Conservation (phyloP, 1,140 invertebrate genomes). For the Bombyx mandarina region DNA sequence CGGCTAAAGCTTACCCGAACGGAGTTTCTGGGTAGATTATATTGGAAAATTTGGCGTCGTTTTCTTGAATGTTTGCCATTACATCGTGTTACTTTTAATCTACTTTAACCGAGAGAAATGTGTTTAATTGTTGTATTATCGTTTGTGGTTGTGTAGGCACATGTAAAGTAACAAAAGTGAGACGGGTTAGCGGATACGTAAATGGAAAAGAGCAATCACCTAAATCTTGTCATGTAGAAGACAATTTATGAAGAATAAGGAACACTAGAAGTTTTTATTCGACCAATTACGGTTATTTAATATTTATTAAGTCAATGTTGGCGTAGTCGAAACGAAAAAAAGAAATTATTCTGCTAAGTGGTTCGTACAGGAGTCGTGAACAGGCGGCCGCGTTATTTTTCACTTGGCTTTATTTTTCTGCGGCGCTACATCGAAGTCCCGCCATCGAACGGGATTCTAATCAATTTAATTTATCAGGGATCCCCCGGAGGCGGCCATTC, state of each 20-base stretch:
- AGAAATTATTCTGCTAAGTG: conserved; percentile 15
- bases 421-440: conserved; percentile 51
- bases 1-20: conserved; percentile 51
- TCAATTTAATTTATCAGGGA: conserved; percentile 72
- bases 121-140: too few species aligned
- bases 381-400: conserved; percentile 56
- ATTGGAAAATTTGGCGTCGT: conserved; percentile 42
- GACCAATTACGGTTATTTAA: too few species aligned
- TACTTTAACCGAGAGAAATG: too few species aligned
- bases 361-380: conserved; percentile 30
- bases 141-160: too few species aligned
- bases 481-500: conserved; percentile 65
- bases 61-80: conserved; percentile 36
- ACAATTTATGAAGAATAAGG: too few species aligned
- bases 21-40: conserved; percentile 40
- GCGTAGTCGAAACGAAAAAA: conserved; percentile 6
- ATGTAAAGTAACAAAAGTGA: too few species aligned
- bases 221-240: too few species aligned
- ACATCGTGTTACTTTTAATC: background rate
- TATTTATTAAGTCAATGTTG: conserved; percentile 1
- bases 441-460: conserved; percentile 67
- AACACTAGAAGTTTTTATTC: too few species aligned
- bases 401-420: conserved; percentile 63
- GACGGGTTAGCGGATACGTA: too few species aligned
- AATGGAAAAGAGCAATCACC: too few species aligned